A percentile compares a stretch with the other conserved stretches of the same genome.
Evolutionary conservation across 2,113 vertebrate species (phyloP).

Genomic region (Chitala chitala): DNA sequence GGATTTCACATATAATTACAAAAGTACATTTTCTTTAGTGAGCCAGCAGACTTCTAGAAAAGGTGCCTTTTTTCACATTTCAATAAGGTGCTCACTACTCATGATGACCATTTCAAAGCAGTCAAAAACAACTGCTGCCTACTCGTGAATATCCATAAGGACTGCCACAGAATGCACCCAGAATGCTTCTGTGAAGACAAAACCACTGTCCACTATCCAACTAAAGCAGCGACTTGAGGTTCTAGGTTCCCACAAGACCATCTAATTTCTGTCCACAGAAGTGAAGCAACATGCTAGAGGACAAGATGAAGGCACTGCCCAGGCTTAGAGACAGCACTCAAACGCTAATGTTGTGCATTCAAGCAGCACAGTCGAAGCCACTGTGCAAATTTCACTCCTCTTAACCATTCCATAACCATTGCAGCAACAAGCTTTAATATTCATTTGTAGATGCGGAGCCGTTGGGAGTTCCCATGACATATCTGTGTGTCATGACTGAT

Average conservation of each 20-base stretch:
- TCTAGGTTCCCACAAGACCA: neutral
- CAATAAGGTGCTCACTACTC: too few relatives aligned
- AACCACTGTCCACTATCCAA: neutral
- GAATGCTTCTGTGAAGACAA: neutral
- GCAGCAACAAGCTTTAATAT: constrained; percentile 18
- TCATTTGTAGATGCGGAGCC: constrained; percentile 23
- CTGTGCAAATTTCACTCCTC: constrained; percentile 23
- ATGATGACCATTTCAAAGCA: too few relatives aligned
- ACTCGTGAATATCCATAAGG: too few relatives aligned
- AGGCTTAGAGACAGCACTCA: neutral
- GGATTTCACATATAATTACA: neutral
- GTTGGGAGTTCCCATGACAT: neutral
- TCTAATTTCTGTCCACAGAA: too few relatives aligned
- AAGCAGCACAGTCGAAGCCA: neutral
- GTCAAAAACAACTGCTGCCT: too few relatives aligned
- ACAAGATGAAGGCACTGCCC: neutral
- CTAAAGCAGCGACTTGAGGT: neutral
- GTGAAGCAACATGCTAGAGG: neutral
- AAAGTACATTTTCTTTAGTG: neutral
- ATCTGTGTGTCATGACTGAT: constrained; percentile 12
- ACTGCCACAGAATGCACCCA: neutral
- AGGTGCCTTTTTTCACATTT: neutral
- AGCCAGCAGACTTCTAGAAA: too few relatives aligned
- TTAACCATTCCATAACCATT: constrained; percentile 1
- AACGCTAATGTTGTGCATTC: neutral